Conservation (phyloP, 1,140 invertebrate genomes). For the Bombus picipes region DNA sequence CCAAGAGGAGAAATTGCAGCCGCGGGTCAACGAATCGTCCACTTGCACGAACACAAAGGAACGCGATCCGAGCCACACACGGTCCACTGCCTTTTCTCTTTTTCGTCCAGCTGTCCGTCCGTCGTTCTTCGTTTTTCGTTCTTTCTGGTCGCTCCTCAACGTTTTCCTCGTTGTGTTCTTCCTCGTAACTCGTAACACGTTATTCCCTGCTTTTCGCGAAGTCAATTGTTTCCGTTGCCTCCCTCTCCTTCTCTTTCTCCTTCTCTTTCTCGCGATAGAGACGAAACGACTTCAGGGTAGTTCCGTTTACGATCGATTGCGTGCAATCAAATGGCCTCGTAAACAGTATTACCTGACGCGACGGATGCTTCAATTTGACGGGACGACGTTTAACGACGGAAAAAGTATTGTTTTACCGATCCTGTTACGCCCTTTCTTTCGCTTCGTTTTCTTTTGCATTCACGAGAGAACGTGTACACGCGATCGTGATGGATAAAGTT, state of each 20-base stretch:
- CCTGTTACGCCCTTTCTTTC: not conserved
- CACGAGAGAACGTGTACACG: not conserved
- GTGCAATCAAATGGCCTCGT: slow-evolving; percentile 38
- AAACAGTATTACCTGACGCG: slow-evolving; percentile 33
- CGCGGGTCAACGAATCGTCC: slow-evolving; percentile 48
- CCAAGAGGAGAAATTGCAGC: slow-evolving; percentile 38
- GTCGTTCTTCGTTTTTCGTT: not conserved
- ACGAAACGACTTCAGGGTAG: not conserved
- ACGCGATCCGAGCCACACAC: not conserved
- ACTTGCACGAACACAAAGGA: slow-evolving; percentile 39
- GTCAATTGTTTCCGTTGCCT: slow-evolving; percentile 7
- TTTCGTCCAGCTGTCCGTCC: too few species aligned
- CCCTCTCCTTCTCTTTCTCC: not conserved
- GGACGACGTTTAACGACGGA: slow-evolving; percentile 17
- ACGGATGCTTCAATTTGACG: slow-evolving; percentile 28
- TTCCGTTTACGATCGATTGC: slow-evolving; percentile 44
- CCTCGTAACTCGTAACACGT: not conserved
- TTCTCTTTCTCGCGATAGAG: not conserved
- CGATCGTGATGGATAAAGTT: not conserved
- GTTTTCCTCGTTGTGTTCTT: not conserved
- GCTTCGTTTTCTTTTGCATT: not conserved
- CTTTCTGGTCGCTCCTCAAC: not conserved
- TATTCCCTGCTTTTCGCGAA: slow-evolving; percentile 1
- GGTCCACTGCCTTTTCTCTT: not conserved
- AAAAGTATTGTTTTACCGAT: not conserved